Evolutionary conservation across 2,888 invertebrate species (phyloP).

Genomic region (Drosophila nr. medialis): DNA sequence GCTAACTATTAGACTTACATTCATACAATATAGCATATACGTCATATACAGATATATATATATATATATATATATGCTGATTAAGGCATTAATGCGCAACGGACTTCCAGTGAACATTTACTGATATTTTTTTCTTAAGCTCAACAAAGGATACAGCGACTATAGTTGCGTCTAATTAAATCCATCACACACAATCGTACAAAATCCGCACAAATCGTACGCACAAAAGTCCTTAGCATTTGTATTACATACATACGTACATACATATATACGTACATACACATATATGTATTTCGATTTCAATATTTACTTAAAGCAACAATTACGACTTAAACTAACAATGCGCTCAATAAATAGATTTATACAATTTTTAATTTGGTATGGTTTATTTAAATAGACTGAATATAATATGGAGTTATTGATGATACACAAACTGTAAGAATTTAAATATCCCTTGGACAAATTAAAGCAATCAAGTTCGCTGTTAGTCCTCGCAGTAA

Average conservation of each 20-base stretch:
- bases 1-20: slow-evolving; percentile 44
- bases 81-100: slow-evolving; percentile 69
- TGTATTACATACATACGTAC: slow-evolving; percentile 47
- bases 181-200: slow-evolving; percentile 15
- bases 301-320: slow-evolving; percentile 72
- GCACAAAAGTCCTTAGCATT: slow-evolving; percentile 60
- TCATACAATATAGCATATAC: slow-evolving; percentile 10
- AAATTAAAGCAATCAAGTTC: neutral
- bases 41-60: neutral
- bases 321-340: slow-evolving; percentile 71
- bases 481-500: neutral
- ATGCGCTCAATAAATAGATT: slow-evolving; percentile 83
- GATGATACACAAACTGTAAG: neutral
- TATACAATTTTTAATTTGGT: slow-evolving; percentile 15
- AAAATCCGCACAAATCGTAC: slow-evolving; percentile 36
- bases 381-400: neutral
- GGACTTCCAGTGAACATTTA: slow-evolving; percentile 82
- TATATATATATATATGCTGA: slow-evolving; percentile 14
- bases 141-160: slow-evolving; percentile 17
- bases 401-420: neutral
- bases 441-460: neutral
- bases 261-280: slow-evolving; percentile 13
- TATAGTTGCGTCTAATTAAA: slow-evolving; percentile 10
- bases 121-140: slow-evolving; percentile 63
- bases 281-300: slow-evolving; percentile 31